A percentile compares a stretch with the other conserved stretches of the same genome.
Conservation (phyloP, 2,797 vertebrate species). For the Bradypus variegatus region DNA sequence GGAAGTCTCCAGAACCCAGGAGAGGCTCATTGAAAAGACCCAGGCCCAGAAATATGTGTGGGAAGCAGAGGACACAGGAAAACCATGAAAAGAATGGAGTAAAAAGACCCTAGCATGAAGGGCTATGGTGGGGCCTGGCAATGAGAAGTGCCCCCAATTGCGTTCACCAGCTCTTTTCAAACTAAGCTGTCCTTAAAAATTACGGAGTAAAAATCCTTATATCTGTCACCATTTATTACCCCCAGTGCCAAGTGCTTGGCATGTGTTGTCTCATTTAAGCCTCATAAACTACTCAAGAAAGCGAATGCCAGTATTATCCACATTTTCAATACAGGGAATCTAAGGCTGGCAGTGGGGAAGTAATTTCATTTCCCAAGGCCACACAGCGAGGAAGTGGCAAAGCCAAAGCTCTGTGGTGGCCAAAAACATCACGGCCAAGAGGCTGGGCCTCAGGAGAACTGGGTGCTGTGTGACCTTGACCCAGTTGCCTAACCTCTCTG, state of each 20-base stretch:
- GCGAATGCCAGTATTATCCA: not conserved
- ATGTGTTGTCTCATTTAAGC: not conserved
- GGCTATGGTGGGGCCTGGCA: rapidly evolving
- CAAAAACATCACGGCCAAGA: not conserved
- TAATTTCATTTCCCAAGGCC: not conserved
- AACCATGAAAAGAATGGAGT: not conserved
- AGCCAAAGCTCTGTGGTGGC: not conserved
- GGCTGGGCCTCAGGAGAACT: not conserved
- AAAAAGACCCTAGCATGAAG: not conserved
- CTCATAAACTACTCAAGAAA: not conserved
- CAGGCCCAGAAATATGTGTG: not conserved
- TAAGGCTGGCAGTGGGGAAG: not conserved
- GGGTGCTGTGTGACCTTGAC: not conserved
- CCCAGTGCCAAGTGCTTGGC: not conserved
- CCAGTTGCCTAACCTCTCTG: not conserved
- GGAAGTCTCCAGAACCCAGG: not conserved
- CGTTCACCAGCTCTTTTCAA: not conserved
- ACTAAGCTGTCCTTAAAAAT: not conserved
- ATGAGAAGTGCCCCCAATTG: not conserved
- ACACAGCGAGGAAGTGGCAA: not conserved
- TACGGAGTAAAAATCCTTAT: not conserved
- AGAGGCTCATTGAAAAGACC: not conserved
- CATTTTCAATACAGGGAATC: not conserved
- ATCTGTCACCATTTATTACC: too few relatives aligned
- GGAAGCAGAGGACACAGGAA: not conserved